Evolutionary conservation across 1,140 invertebrate genomes (phyloP).

Genomic region (Phenacoccus solenopsis): DNA sequence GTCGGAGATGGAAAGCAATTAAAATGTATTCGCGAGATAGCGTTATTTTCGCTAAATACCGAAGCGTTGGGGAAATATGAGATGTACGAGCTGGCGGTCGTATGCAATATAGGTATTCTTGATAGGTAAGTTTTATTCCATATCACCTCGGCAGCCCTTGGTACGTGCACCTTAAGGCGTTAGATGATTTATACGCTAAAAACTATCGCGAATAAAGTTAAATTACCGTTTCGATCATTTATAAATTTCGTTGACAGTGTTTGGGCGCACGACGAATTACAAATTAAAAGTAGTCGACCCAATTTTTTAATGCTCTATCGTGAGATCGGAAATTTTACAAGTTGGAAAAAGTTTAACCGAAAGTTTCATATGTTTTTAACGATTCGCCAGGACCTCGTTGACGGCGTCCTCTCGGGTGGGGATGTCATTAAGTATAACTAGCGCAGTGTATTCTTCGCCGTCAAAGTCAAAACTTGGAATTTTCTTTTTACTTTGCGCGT

Average conservation of each 20-base stretch:
- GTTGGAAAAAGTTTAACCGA: background rate
- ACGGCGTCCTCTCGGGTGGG: background rate
- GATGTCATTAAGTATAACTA: constrained; percentile 2
- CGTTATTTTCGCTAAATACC: no score
- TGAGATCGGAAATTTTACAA: background rate
- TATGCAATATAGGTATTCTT: no score
- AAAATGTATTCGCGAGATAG: no score
- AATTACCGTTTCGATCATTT: background rate
- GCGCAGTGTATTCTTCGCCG: background rate
- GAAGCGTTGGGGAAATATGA: no score
- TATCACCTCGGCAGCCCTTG: no score
- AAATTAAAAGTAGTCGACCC: background rate
- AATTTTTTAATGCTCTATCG: background rate
- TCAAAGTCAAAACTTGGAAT: background rate
- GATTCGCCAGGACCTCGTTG: background rate
- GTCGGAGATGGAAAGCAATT: no score
- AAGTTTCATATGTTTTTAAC: background rate
- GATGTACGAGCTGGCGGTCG: no score
- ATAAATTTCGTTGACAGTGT: background rate
- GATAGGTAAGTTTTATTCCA: no score
- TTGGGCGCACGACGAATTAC: background rate
- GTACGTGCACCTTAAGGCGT: no score
- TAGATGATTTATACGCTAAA: no score
- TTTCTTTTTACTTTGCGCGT: constrained; percentile 2
- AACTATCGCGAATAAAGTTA: no score